Evolutionary conservation across 1,140 invertebrate genomes (phyloP), one percentile per base, ranked within the genome.

Genomic region (Diprion similis): DNA sequence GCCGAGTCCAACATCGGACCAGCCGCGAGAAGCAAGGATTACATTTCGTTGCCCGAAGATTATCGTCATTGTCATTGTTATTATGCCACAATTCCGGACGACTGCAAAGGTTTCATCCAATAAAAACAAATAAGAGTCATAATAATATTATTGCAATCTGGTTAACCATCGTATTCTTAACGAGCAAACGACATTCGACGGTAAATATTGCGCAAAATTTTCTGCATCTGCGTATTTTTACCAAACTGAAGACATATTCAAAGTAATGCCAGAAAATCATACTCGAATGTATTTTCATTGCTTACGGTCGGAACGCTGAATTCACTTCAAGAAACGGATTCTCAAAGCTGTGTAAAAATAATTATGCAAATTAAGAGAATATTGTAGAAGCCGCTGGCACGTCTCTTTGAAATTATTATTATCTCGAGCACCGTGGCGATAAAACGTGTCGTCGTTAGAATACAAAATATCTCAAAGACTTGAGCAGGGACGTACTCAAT

Each of bases 91-190:
- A 73, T 71, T 73, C 76, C 75, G 77, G 79, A 76, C 74, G 75
- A 79, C 76, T 82, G 77, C 77, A 77, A 84, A 79, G 82, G 81
- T 82, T 87, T 87, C 82, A 86, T 86, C 82, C 82, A 85, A 86
- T 85, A 83, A 84, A 48, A 73, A 75, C 68, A 80, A 71, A 72
- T 73, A 79, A 74, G 73, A 74, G 78, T 76, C 76, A 64, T 17
- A 64, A 15, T 17, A 80, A 77, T 73, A 72, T 72, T 72, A 47
- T 68, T 71, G 67, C 19, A 13, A 68, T 19, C 37, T 45, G 37
- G 51, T 59, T 59, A 59, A 17, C 11, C 51, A 59, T 8, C 11
- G 7, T 59, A 59, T 59, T 59, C 51, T 17, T 17, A 59, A 6
- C n/a, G 9, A 4, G 11, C 0, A 13, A 17, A 59, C n/a, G 11